These are phyloP conservation scores for Tragulus kanchil DNA, from an alignment of 2,113 vertebrate genomes.

Conservation along the genomic window DNA sequence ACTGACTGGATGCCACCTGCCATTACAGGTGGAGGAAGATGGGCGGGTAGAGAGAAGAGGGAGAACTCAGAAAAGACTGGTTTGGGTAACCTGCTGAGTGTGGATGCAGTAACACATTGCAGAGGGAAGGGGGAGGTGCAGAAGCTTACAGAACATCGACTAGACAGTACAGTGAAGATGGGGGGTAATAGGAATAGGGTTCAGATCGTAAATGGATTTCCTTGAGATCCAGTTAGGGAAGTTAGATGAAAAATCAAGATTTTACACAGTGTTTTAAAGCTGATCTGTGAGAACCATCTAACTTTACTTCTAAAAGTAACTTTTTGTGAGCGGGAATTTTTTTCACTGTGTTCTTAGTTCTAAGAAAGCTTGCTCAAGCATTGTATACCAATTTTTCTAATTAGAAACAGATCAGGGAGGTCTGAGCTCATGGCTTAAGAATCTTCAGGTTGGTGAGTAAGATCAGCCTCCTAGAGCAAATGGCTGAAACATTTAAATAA, in stretches of 20 bases:
- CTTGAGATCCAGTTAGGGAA: neutral
- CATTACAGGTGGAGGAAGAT: neutral
- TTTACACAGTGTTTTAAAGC: neutral
- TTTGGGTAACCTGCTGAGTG: neutral
- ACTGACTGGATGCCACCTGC: neutral
- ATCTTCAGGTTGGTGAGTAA: neutral
- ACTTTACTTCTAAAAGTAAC: neutral
- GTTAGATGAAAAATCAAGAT: conserved; percentile 5
- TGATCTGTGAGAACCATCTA: neutral
- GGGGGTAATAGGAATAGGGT: too few relatives aligned
- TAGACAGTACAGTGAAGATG: too few relatives aligned
- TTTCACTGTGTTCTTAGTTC: neutral
- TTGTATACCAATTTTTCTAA: neutral
- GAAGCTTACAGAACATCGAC: neutral
- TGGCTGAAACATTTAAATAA: conserved; percentile 23
- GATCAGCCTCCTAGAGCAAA: neutral
- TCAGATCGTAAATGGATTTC: too few relatives aligned
- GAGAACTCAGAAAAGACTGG: neutral
- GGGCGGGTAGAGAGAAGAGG: neutral
- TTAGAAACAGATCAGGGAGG: neutral
- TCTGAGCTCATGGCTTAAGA: neutral
- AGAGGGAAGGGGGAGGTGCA: too few relatives aligned
- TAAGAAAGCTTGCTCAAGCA: neutral
- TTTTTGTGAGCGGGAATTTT: conserved; percentile 3
- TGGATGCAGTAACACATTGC: neutral